Evolutionary conservation across 2,797 vertebrate species (phyloP), one percentile per base, ranked within the genome.

Genomic region (Setipinna tenuifilis): DNA sequence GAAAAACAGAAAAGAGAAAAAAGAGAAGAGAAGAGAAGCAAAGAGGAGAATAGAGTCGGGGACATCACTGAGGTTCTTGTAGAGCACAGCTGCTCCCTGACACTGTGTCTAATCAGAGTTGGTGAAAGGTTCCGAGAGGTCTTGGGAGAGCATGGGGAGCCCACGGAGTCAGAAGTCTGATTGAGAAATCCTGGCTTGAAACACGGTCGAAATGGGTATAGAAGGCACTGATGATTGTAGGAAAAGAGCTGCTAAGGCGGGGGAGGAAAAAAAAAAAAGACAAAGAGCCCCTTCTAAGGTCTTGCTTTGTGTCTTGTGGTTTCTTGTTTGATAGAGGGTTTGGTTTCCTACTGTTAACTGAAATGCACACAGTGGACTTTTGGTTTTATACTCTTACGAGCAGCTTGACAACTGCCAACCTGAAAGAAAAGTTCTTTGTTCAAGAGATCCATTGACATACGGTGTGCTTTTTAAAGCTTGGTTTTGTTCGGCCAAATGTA

Each of bases 351-450:
- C 44, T 41, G 28, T 41, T 61, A 28, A 35, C 71, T 78, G 71
- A 78, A 78, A 78, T 44, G 35, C 91, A 92, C 92, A 93, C 91
- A 92, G 91, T 89, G 91, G 93, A 89, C 93, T 90, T 85, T 87
- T 91, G 91, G 91, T 92, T 93, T 58, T 23, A 31, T 81, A 54
- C 65, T 65, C 90, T 89, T 92, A 92, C 90, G 89, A 89, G 87
- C 75, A 75, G 90, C 88, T 89, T 87, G 89, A 94, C 92, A 93
- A 93, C 91, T 91, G 93, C 93, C 93, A 93, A 93, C 91, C 91
- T 91, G 93, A 92, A 92, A 93, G 92, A 88, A 91, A 90, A 92
- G 90, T 89, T 91, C 88, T 71, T 61, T 90, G 93, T 91, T 92
- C 92, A 21, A 6, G 35, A 44, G 31, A 78, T 78, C 17, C 35